Percentiles rank a stretch among this genome's conserved stretches.
phyloP scores from a whole-genome alignment of 2,888 invertebrate species.

The Stenchaetothrips biformis region DNA sequence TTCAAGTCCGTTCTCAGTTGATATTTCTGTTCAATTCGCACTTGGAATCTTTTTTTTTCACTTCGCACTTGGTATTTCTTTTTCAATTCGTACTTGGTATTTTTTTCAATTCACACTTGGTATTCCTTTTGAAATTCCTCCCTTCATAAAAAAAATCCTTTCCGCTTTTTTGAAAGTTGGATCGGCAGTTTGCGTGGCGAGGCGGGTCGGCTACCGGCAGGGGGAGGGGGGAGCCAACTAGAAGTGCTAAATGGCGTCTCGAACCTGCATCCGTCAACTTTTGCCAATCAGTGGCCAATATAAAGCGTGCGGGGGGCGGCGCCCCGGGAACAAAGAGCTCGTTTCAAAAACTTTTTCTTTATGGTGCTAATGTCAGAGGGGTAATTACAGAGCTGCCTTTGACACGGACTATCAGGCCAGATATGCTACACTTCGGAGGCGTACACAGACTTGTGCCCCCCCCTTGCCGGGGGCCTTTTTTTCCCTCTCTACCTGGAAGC shows the following conservation, averaged over 20 bases:
- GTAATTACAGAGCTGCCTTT: neutral
- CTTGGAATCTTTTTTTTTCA: too few species aligned
- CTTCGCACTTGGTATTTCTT: too few species aligned
- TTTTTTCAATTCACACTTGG: too few species aligned
- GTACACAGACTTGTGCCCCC: too few species aligned
- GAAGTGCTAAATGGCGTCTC: neutral
- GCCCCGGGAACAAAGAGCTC: constrained; percentile 5
- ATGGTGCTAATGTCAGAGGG: constrained; percentile 1
- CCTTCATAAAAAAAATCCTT: too few species aligned
- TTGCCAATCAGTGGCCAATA: constrained; percentile 8
- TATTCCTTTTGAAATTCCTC: too few species aligned
- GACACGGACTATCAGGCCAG: neutral
- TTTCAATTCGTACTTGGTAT: too few species aligned
- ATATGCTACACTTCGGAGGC: too few species aligned
- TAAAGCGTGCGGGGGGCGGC: neutral
- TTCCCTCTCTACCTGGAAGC: too few species aligned
- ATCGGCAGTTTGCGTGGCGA: neutral
- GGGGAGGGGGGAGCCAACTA: neutral
- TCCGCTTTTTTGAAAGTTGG: neutral
- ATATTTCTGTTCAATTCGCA: too few species aligned
- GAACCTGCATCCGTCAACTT: constrained; percentile 8
- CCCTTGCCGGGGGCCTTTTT: too few species aligned
- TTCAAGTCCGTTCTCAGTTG: too few species aligned
- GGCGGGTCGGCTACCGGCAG: neutral
- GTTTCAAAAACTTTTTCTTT: constrained; percentile 17